Evolutionary conservation across 1,140 invertebrate genomes (phyloP), one percentile per base, ranked within the genome.

Genomic region (Pissodes strobi): DNA sequence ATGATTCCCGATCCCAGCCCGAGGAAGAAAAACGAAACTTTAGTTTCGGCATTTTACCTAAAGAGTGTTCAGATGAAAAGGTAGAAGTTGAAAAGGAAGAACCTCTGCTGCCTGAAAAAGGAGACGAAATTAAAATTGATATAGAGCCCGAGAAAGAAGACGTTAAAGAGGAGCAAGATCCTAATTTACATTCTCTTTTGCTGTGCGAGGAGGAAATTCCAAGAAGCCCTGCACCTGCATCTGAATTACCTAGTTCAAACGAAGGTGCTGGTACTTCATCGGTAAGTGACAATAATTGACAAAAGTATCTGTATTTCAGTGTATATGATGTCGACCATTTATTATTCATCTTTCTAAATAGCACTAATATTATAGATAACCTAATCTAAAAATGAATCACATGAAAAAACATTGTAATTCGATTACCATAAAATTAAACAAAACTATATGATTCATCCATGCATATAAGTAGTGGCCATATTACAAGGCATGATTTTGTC

Each of bases 161-260:
- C 8, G 18, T 30, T n/a, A 53, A 78, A 60, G 74, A 79, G 59
- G 74, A 72, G 52, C 59, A 71, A 5, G 72, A 74, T 66, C 66
- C 67, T 8, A 64, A 76, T 41, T 49, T 74, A 17, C 73, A 76
- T 64, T 88, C 84, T 68, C 83, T 90, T 39, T 74, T 94, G n/a
- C 75, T 92, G 1, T 94, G 92, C 77, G 90, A 93, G 73, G 92
- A 94, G 79, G 93, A 90, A 21, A 93, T 95, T 73, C 91, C 91
- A 1, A 89, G 91, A 17, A 92, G 90, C 70, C 90, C 91, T n/a
- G 88, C 90, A 38, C 88, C 89, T 0, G 82, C 79, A 0, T 69
- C 74, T 1, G 80, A 83, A 72, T 78, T 82, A 64, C 74, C 79
- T 4, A 73, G 45, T 74, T 70, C 76, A 72, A 67, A 39, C n/a